A percentile compares a stretch with the other conserved stretches of the same genome.
Conservation (phyloP, 2,888 invertebrate genomes). For the Cheiracanthium punctorium region DNA sequence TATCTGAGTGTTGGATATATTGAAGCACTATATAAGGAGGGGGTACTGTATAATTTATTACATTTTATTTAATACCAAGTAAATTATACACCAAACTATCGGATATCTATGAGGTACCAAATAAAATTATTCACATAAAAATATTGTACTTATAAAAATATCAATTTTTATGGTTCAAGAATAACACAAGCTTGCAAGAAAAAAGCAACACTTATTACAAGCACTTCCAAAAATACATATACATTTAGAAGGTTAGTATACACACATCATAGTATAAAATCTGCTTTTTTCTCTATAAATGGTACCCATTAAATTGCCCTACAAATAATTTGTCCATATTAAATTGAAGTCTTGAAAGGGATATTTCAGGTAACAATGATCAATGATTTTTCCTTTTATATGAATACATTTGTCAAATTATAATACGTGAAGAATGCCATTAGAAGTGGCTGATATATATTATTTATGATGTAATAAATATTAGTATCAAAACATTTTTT, state of each 20-base stretch:
- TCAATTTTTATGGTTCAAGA: conserved; percentile 16
- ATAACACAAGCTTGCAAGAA: conserved; percentile 19
- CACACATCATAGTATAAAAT: conserved; percentile 3
- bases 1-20: too few species aligned
- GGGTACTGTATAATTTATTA: too few species aligned
- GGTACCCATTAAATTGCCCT: not conserved
- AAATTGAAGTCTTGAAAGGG: not conserved
- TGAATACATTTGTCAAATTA: not conserved
- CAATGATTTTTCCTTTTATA: not conserved
- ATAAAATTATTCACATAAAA: conserved; percentile 18
- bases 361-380: not conserved
- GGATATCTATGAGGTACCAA: too few species aligned
- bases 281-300: conserved; percentile 1
- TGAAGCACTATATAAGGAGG: too few species aligned
- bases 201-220: conserved; percentile 13
- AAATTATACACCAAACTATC: too few species aligned
- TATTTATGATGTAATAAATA: not conserved
- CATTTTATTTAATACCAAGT: too few species aligned
- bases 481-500: not conserved
- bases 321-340: conserved; percentile 1
- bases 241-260: not conserved
- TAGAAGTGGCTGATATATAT: not conserved
- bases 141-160: conserved; percentile 28
- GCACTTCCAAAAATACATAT: conserved; percentile 27
- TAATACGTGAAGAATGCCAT: not conserved